Conservation (phyloP, 2,888 invertebrate species). For the Platypus cylindrus region DNA sequence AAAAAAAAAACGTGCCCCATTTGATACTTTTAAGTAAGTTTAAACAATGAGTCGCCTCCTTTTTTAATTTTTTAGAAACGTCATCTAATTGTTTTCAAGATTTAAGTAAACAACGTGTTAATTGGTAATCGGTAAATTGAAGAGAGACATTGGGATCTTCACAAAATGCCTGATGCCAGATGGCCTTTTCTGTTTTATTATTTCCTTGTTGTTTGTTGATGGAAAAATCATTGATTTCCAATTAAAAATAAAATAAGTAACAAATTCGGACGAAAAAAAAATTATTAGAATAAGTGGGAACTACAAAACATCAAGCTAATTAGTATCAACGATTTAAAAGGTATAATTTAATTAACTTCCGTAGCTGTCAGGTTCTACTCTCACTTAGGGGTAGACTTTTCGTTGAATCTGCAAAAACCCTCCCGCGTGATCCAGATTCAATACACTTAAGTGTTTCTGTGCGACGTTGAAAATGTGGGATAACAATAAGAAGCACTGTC, state of each 20-base stretch:
- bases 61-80: conserved; percentile 21
- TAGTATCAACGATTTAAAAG: too few relatives aligned
- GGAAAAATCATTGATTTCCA: conserved; percentile 3
- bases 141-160: too few relatives aligned
- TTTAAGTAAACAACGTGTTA: conserved; percentile 22
- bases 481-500: conserved; percentile 11
- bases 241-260: conserved; percentile 4
- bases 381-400: too few relatives aligned
- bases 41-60: conserved; percentile 18
- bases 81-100: conserved; percentile 23
- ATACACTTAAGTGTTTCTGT: conserved; percentile 36
- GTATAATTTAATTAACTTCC: too few relatives aligned
- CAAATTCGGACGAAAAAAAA: too few relatives aligned
- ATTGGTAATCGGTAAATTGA: conserved; percentile 23
- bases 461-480: conserved; percentile 20
- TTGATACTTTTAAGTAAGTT: conserved; percentile 25
- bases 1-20: conserved; percentile 25
- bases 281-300: too few relatives aligned
- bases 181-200: conserved; percentile 17
- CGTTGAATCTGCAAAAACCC: conserved; percentile 29
- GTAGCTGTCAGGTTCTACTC: too few relatives aligned
- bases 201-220: conserved; percentile 5
- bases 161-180: conserved; percentile 19
- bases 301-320: too few relatives aligned
- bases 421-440: conserved; percentile 33